Percentiles rank a stretch among this genome's conserved stretches.
Conservation (phyloP, 2,113 vertebrate genomes). For the Brachypodius melanocephalos region DNA sequence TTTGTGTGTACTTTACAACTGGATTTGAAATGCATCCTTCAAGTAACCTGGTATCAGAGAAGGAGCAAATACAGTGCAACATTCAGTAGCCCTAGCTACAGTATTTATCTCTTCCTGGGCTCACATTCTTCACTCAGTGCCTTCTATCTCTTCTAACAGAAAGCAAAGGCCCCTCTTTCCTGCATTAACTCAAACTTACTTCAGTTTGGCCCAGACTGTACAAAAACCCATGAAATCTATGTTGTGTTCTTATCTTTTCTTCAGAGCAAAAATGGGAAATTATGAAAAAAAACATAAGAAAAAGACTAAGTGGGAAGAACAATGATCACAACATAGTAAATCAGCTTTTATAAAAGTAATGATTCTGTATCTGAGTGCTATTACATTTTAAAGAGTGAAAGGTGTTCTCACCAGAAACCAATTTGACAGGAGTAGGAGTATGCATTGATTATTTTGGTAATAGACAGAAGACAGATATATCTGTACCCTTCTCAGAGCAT, state of each 20-base stretch:
- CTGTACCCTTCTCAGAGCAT: not conserved
- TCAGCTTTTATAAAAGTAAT: not conserved
- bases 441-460: not conserved
- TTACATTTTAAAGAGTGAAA: not conserved
- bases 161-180: not conserved
- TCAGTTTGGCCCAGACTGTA: not conserved
- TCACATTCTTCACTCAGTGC: not conserved
- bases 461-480: not conserved
- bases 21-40: not conserved
- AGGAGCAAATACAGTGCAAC: not conserved
- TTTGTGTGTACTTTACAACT: not conserved
- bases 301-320: not conserved
- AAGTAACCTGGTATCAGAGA: not conserved
- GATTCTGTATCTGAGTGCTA: not conserved
- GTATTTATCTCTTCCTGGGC: not conserved
- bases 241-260: not conserved
- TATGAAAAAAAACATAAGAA: not conserved
- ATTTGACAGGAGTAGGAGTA: not conserved
- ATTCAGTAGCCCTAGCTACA: not conserved
- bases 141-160: not conserved
- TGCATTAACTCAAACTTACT: not conserved
- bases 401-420: not conserved
- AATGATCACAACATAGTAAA: not conserved
- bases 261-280: not conserved
- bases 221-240: not conserved